Base-by-base conservation (phyloP, 2,113 vertebrate species). In the Cebidichthys violaceus region DNA sequence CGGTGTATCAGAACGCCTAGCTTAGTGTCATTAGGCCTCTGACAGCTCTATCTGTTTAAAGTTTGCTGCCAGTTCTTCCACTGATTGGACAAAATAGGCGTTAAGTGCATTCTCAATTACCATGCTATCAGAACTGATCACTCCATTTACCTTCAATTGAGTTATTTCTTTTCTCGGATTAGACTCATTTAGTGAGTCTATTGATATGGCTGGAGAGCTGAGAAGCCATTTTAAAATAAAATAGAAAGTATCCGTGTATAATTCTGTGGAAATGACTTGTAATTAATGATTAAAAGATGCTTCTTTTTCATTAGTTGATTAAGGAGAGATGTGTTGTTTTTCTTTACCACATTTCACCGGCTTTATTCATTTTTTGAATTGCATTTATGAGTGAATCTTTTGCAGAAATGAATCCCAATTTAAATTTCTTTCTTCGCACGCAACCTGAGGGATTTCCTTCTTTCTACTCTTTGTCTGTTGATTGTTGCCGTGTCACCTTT, bases 401-500 rank as follows among this genome's bases (percentile, higher is more conserved):
- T 29, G 27, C 14, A 60, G 57, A 31, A 29, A 31, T 31, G 0
- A 31, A 29, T 29, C 27, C 13, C 24, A 15, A 59, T 29, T 59
- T 14, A 27, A 14, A 0, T 59, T 31, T 18, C 29, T 15, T 60
- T 31, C 24, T 31, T 60, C 29, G 33, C 59, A 18, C 15, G 15
- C 29, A 29, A 31, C 18, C 29, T 60, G 14, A 27, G 27, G 27
- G 6, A 31, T 60, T 60, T 60, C 29, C 15, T 33, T 31, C 59
- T 60, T 60, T 31, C 17, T 31, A 8, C 9, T 60, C 29, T 6
- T 29, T 33, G 31, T 60, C 7, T 31, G 59, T 60, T 33, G 59
- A 60, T 60, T 60, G 17, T 33, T 60, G 24, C 13, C 57, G 31
- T 31, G 70, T 68, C 81, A 81, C 61, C 60, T 76, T 74, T 74